A percentile compares a stretch with the other conserved stretches of the same genome.
These are phyloP conservation scores for Pocillopora grandis DNA, from an alignment of 92 coral and sea anemone species.

Conservation along the genomic window DNA sequence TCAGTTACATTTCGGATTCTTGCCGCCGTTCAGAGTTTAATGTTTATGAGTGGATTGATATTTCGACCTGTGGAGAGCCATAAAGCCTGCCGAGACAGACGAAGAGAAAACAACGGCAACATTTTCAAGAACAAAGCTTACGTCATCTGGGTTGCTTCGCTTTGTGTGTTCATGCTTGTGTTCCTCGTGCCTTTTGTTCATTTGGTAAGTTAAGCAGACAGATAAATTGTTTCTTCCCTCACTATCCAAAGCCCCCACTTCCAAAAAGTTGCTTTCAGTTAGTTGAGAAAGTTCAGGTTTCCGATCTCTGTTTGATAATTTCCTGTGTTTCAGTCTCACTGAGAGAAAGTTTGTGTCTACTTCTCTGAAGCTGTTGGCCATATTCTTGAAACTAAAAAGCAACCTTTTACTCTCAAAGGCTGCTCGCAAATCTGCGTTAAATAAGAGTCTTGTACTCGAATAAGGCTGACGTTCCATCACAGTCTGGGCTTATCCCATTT, in stretches of 20 bases:
- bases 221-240: neutral
- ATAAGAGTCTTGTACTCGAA: too few relatives aligned
- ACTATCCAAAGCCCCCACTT: neutral
- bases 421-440: too few relatives aligned
- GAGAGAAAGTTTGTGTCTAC: too few relatives aligned
- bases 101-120: constrained; percentile 2
- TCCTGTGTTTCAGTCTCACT: too few relatives aligned
- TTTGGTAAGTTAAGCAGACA: constrained; percentile 63
- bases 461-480: too few relatives aligned
- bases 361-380: too few relatives aligned
- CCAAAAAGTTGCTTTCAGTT: too few relatives aligned
- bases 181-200: constrained; percentile 88
- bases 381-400: too few relatives aligned
- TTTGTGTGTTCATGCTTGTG: constrained; percentile 76
- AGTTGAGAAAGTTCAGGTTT: too few relatives aligned
- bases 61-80: constrained; percentile 38
- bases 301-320: too few relatives aligned
- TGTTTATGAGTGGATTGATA: constrained; percentile 56
- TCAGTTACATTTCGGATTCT: constrained; percentile 64
- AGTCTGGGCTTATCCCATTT: too few relatives aligned
- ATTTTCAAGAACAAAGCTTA: constrained; percentile 68
- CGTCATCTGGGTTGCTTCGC: constrained; percentile 67
- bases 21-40: constrained; percentile 50
- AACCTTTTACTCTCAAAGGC: too few relatives aligned
- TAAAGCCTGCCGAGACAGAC: neutral